Evolutionary conservation across 2,888 invertebrate species (phyloP).

Genomic region (Electrophaes corylata): DNA sequence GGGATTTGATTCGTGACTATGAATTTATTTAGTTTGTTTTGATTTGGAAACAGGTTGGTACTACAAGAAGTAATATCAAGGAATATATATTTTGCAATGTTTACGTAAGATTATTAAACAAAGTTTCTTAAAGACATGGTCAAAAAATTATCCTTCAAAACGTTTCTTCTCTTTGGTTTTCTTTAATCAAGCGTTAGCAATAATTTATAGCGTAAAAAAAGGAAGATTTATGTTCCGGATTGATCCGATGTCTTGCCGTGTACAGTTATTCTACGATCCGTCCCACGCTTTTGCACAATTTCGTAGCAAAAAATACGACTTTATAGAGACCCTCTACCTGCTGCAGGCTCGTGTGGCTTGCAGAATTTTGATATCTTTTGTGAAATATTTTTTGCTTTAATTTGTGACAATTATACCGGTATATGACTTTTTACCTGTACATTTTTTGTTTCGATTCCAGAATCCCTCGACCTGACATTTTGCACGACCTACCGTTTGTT

Average conservation of each 20-base stretch:
- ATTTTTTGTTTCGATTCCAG: slow-evolving; percentile 62
- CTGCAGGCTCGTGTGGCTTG: slow-evolving; percentile 77
- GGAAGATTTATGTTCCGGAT: slow-evolving; percentile 59
- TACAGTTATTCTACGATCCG: slow-evolving; percentile 76
- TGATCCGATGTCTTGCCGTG: slow-evolving; percentile 57
- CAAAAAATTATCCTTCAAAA: not conserved
- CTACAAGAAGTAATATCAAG: no score
- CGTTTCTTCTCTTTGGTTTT: not conserved
- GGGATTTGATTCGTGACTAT: slow-evolving; percentile 49
- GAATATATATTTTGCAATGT: no score
- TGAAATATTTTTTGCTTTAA: slow-evolving; percentile 80
- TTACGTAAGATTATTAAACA: no score
- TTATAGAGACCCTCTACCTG: slow-evolving; percentile 77
- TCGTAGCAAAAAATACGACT: slow-evolving; percentile 65
- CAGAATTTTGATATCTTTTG: slow-evolving; percentile 84
- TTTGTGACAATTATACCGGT: slow-evolving; percentile 85
- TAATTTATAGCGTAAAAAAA: slow-evolving; percentile 44
- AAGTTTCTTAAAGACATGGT: no score
- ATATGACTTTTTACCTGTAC: slow-evolving; percentile 83
- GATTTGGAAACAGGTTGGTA: slow-evolving; percentile 13
- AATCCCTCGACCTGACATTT: slow-evolving; percentile 70
- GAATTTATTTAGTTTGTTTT: slow-evolving; percentile 42
- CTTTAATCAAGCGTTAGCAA: not conserved
- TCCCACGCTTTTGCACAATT: slow-evolving; percentile 83
- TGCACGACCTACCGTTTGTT: slow-evolving; percentile 76